phyloP scores from a whole-genome alignment of 2,888 invertebrate genomes.

The Zhuqinia jingwanae region DNA sequence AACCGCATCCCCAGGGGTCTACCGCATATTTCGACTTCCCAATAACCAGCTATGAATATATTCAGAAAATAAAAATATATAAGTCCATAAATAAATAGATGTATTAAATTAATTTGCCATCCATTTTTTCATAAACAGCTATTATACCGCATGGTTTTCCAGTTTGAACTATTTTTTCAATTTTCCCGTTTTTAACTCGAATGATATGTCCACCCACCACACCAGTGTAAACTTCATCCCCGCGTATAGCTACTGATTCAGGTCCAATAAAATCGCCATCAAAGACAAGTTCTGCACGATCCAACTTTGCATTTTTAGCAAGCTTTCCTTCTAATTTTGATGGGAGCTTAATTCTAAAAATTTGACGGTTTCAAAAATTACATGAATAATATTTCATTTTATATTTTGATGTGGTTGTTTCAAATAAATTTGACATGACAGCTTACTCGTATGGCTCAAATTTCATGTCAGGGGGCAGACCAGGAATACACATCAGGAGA shows the following conservation, averaged over 20 bases:
- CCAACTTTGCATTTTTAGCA: slow-evolving; percentile 85
- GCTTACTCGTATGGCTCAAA: slow-evolving; percentile 87
- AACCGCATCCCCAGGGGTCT: slow-evolving; percentile 93
- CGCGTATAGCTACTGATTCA: slow-evolving; percentile 88
- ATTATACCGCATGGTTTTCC: slow-evolving; percentile 88
- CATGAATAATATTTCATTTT: background rate
- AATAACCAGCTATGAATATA: slow-evolving; percentile 83
- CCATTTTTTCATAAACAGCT: background rate
- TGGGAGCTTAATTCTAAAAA: slow-evolving; percentile 82
- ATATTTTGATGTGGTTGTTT: background rate
- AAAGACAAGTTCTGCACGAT: slow-evolving; percentile 86
- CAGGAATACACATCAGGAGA: slow-evolving; percentile 43
- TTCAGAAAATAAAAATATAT: background rate
- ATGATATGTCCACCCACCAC: slow-evolving; percentile 90
- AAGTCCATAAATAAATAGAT: background rate
- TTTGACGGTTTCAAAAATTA: background rate
- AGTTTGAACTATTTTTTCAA: slow-evolving; percentile 88
- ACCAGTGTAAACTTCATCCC: slow-evolving; percentile 90
- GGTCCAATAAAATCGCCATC: slow-evolving; percentile 87
- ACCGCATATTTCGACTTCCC: slow-evolving; percentile 92
- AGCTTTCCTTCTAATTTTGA: slow-evolving; percentile 84
- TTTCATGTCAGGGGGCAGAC: slow-evolving; percentile 84
- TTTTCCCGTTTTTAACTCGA: slow-evolving; percentile 86
- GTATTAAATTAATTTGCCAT: background rate
- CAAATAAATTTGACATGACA: no score